Percentiles rank a stretch among this genome's conserved stretches.
Evolutionary conservation across 2,113 vertebrate genomes (phyloP).

Genomic region (Protobothrops mucrosquamatus): DNA sequence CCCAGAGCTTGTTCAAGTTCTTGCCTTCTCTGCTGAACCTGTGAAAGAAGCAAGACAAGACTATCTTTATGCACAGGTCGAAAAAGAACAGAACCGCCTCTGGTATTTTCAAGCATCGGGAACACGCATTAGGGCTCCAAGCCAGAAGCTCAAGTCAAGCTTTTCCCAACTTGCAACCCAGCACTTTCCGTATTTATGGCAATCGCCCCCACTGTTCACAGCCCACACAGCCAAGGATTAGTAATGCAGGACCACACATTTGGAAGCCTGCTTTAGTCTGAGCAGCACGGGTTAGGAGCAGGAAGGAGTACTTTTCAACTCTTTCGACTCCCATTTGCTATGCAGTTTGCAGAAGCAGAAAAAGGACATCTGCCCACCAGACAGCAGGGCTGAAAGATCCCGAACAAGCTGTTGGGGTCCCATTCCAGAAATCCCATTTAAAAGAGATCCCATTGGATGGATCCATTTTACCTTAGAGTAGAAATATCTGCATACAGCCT

Average conservation of each 20-base stretch:
- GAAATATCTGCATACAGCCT: constrained; percentile 97
- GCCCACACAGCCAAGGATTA: not conserved
- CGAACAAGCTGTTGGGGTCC: not conserved
- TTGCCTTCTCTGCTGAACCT: constrained; percentile 97
- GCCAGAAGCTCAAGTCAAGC: not conserved
- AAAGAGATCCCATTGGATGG: rapidly evolving
- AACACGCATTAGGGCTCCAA: not conserved
- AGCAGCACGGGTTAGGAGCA: not conserved
- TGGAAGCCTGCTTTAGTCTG: not conserved
- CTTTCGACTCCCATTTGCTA: not conserved
- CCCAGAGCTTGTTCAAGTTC: constrained; percentile 97
- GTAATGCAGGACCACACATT: not conserved
- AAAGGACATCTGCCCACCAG: too few species aligned
- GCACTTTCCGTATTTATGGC: not conserved
- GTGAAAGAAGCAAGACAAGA: not conserved
- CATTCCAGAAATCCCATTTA: not conserved
- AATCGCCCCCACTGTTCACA: not conserved
- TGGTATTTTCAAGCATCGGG: too few species aligned
- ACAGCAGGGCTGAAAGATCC: not conserved
- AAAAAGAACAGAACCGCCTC: not conserved
- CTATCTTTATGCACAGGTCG: rapidly evolving
- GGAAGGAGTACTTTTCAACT: not conserved
- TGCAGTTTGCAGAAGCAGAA: not conserved
- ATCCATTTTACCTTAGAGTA: constrained; percentile 86
- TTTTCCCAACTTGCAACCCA: not conserved